Conservation (phyloP, 2,113 vertebrate genomes). For the Nycticorax nycticorax region DNA sequence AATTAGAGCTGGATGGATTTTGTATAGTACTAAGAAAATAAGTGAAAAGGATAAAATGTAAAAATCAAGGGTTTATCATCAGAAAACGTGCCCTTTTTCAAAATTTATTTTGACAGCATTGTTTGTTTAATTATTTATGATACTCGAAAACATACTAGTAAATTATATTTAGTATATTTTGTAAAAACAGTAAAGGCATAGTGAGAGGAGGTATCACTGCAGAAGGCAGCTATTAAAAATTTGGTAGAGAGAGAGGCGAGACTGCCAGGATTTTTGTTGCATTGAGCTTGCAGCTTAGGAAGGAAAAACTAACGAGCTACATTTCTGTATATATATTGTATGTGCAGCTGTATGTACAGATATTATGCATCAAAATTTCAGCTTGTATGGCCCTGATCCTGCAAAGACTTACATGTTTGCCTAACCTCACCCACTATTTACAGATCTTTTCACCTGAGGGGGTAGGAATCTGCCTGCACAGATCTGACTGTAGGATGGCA, state of each 20-base stretch:
- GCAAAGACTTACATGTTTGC: neutral
- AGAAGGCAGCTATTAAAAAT: conserved; percentile 28
- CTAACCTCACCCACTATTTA: neutral
- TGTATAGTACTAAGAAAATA: neutral
- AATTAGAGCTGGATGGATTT: neutral
- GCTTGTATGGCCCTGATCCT: neutral
- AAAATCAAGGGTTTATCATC: neutral
- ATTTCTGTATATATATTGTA: conserved; percentile 6
- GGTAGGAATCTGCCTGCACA: neutral
- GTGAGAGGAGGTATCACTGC: neutral
- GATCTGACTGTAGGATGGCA: neutral
- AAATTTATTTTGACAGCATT: neutral
- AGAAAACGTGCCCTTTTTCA: neutral
- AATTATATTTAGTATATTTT: neutral
- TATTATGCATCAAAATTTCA: neutral
- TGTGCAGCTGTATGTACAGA: neutral
- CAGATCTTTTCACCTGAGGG: neutral
- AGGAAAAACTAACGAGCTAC: neutral
- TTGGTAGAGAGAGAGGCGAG: neutral
- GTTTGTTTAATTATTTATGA: conserved; percentile 15
- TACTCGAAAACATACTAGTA: neutral
- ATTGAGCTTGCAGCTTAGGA: neutral
- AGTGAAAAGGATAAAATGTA: neutral
- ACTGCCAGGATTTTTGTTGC: neutral
- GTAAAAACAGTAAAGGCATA: neutral